phyloP scores from a whole-genome alignment of 2,797 vertebrate species.

The Anableps anableps region DNA sequence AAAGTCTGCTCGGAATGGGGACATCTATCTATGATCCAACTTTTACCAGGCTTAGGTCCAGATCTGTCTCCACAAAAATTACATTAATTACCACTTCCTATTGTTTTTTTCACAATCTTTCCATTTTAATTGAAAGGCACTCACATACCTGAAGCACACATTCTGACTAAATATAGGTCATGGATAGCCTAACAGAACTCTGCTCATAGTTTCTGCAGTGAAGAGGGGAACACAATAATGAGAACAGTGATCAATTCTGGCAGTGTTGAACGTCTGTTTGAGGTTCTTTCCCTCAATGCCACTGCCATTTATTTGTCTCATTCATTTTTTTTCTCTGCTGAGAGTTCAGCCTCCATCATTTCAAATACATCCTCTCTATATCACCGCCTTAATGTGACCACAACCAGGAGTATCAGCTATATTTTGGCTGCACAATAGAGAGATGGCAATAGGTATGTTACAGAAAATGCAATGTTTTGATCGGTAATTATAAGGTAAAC shows the following conservation, averaged over 20 bases:
- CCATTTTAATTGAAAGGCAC: not conserved
- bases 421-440: not conserved
- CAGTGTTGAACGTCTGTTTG: constrained; percentile 26
- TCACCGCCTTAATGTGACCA: constrained; percentile 5
- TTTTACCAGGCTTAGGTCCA: not conserved
- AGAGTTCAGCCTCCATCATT: constrained; percentile 14
- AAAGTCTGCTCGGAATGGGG: too few species aligned
- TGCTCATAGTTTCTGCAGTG: constrained; percentile 9
- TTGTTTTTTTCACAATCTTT: not conserved
- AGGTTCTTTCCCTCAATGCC: constrained; percentile 23
- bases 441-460: not conserved
- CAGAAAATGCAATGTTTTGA: not conserved
- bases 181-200: constrained; percentile 3
- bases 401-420: constrained; percentile 1
- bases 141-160: not conserved
- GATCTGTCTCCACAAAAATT: not conserved
- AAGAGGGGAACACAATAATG: constrained; percentile 38
- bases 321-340: constrained; percentile 6
- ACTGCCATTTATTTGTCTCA: constrained; percentile 13
- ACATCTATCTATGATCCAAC: too few species aligned
- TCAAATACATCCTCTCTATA: constrained; percentile 16
- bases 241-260: constrained; percentile 52
- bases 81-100: not conserved
- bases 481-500: not conserved
- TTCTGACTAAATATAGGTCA: constrained; percentile 15